Base-by-base conservation (phyloP, 2,113 vertebrate species). In the Raja brachyura region DNA sequence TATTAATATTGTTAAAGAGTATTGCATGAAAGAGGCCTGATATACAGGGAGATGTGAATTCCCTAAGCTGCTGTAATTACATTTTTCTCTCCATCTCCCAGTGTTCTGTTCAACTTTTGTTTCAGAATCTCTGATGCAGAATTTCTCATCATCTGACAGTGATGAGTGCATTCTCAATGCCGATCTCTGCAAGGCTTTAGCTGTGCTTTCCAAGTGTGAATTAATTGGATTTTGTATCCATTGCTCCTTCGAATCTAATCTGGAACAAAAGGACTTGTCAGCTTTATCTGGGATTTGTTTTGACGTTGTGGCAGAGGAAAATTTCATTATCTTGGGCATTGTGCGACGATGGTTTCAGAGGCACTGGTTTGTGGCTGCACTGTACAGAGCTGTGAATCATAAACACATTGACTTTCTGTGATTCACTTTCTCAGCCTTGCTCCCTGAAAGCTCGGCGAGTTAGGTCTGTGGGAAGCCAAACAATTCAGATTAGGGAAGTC, bases 261-360 rank as follows among this genome's bases (percentile, higher is more conserved):
- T 92, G 90, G 63, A 74, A 92, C 90, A 92, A 92, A 92, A 92
- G 90, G 68, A 74, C 90, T 92, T 92, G 90, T 74, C 90, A 92
- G 66, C 68, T 74, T 92, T 74, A 92, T 54, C 63, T 33, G 31
- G 66, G 68, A 92, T 92, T 92, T 92, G 66, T 92, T 73, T 54
- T 70, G 90, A 92, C 68, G 39, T 92, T 92, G 90, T 48, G 73
- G 66, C 68, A 73, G 68, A 92, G 33, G 90, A 31, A 92, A 92
- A 74, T 92, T 92, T 92, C 90, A 92, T 92, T 92, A 73, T 73
- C 66, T 88, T 63, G 83, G 83, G 59, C 28, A 88, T 88, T 88
- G 83, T 25, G 68, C 66, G 48, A 73, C 66, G 73, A 73, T 25
- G 68, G 20, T 25, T 66, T 63, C 66, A 88, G 85, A 88, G 66